Percentiles rank a stretch among this genome's conserved stretches.
Conservation (phyloP, 2,797 vertebrate genomes). For the Neostethus bicornis region DNA sequence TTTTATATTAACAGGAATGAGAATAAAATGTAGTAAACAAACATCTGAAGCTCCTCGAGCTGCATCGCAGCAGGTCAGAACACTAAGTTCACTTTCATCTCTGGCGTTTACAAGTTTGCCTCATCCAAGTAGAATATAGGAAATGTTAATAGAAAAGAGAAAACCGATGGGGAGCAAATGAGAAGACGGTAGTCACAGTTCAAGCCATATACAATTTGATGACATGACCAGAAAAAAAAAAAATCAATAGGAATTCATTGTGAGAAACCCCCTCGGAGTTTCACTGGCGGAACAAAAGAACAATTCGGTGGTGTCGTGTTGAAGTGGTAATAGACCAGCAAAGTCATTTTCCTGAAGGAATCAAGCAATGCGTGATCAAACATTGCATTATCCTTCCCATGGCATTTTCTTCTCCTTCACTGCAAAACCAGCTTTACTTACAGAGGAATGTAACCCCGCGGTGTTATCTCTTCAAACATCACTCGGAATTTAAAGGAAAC, state of each 20-base stretch:
- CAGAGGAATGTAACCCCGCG: slow-evolving; percentile 29
- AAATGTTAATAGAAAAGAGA: slow-evolving; percentile 58
- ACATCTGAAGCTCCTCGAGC: slow-evolving; percentile 13
- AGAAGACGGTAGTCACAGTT: slow-evolving; percentile 65
- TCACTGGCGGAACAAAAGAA: slow-evolving; percentile 65
- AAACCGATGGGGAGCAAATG: slow-evolving; percentile 56
- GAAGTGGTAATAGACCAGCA: slow-evolving; percentile 58
- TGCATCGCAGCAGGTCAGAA: slow-evolving; percentile 8
- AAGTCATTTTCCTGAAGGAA: slow-evolving; percentile 64
- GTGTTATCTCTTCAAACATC: slow-evolving; percentile 35
- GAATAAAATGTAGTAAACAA: slow-evolving; percentile 1
- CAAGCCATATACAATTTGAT: slow-evolving; percentile 65
- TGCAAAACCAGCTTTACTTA: slow-evolving; percentile 21
- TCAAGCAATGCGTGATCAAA: slow-evolving; percentile 56
- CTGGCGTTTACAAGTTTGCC: slow-evolving; percentile 28
- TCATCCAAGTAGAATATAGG: slow-evolving; percentile 54
- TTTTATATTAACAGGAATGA: slow-evolving; percentile 7
- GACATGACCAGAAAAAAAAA: slow-evolving; percentile 72
- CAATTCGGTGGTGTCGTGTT: slow-evolving; percentile 47
- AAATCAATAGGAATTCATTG: slow-evolving; percentile 77
- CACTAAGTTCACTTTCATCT: slow-evolving; percentile 19
- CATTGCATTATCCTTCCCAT: slow-evolving; percentile 54
- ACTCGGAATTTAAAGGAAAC: slow-evolving; percentile 36
- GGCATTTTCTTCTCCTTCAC: slow-evolving; percentile 12
- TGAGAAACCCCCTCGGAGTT: slow-evolving; percentile 58